Evolutionary conservation across 2,113 vertebrate genomes (phyloP).

Genomic region (Oreochromis niloticus): DNA sequence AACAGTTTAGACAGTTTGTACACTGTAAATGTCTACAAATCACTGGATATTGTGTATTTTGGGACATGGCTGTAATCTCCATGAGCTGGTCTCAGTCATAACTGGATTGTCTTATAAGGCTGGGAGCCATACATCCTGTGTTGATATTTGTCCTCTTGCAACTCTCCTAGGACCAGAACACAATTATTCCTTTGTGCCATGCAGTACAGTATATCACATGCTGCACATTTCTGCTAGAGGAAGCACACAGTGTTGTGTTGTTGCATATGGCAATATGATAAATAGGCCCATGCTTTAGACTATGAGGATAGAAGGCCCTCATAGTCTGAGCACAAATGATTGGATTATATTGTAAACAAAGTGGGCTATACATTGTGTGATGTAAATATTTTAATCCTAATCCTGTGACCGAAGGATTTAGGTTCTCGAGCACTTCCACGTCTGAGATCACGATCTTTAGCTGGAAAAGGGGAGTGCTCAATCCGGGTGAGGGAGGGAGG

Average conservation of each 20-base stretch:
- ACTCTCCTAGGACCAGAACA: conserved; percentile 43
- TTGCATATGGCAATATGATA: conserved; percentile 41
- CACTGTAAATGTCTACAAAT: background rate
- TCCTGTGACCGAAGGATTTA: background rate
- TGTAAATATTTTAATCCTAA: conserved; percentile 20
- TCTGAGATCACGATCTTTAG: background rate
- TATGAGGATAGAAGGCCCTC: background rate
- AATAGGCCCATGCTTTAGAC: conserved; percentile 24
- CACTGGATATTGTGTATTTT: background rate
- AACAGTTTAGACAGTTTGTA: background rate
- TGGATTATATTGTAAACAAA: background rate
- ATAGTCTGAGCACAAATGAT: conserved; percentile 21
- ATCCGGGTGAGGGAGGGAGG: background rate
- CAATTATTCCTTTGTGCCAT: conserved; percentile 55
- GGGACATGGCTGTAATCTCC: background rate
- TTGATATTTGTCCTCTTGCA: conserved; percentile 27
- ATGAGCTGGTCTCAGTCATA: background rate
- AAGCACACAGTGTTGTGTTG: conserved; percentile 36
- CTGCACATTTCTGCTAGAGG: conserved; percentile 47
- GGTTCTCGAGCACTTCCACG: background rate
- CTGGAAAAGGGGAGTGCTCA: background rate
- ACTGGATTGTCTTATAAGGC: background rate
- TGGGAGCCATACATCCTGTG: conserved; percentile 14
- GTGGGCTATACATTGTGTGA: conserved; percentile 5
- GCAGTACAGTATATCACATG: conserved; percentile 50